Evolutionary conservation across 2,797 vertebrate genomes (phyloP).

Genomic region (Ctenopoma kingsleyae): DNA sequence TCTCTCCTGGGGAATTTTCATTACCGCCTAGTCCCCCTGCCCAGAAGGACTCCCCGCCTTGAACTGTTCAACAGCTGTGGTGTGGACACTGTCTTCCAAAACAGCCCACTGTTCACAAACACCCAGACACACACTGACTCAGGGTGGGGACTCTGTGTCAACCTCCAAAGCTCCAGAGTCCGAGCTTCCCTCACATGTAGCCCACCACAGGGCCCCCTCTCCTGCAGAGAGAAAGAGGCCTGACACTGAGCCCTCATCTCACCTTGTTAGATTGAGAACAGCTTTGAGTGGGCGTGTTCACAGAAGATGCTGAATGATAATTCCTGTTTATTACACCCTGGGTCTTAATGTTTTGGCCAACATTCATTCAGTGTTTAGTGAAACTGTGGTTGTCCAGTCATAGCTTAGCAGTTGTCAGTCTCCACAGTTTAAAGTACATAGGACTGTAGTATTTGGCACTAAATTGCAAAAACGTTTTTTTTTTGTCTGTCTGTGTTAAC

Average conservation of each 20-base stretch:
- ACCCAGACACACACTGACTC: constrained; percentile 55
- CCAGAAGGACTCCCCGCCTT: constrained; percentile 82
- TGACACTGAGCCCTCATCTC: constrained; percentile 40
- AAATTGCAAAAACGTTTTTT: neutral
- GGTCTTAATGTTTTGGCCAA: constrained; percentile 6
- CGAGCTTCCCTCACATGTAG: constrained; percentile 57
- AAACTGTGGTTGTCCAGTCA: constrained; percentile 19
- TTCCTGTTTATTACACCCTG: constrained; percentile 13
- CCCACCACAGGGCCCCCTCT: constrained; percentile 50
- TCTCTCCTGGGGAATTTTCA: constrained; percentile 84
- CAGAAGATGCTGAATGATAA: constrained; percentile 5
- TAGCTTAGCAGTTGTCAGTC: neutral
- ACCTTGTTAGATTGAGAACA: constrained; percentile 47
- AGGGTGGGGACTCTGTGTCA: constrained; percentile 78
- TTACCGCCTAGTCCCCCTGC: constrained; percentile 81
- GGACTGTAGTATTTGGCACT: neutral
- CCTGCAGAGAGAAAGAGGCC: constrained; percentile 57
- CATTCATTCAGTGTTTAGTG: neutral
- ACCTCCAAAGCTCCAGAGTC: constrained; percentile 66
- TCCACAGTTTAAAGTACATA: neutral
- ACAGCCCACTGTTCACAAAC: constrained; percentile 82
- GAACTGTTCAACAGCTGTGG: constrained; percentile 85
- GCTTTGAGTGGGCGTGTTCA: constrained; percentile 26
- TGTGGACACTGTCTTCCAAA: constrained; percentile 79
- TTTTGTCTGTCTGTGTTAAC: neutral